These are phyloP conservation scores for Ochropacha duplaris DNA, from an alignment of 2,888 invertebrate genomes.

Conservation along the genomic window DNA sequence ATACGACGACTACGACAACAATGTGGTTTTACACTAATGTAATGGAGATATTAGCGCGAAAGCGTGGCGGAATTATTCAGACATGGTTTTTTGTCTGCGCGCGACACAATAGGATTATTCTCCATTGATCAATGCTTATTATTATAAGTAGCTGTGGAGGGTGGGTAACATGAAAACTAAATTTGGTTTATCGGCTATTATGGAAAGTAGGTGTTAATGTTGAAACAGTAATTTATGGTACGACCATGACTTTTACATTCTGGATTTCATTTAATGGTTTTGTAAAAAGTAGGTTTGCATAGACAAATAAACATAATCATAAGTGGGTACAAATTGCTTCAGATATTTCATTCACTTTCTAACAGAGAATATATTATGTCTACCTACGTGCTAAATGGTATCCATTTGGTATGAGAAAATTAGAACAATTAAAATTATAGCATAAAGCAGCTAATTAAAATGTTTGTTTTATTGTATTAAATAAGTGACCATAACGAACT, in stretches of 20 bases:
- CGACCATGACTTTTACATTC: slow-evolving; percentile 75
- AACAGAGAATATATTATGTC: too few relatives aligned
- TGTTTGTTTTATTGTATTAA: background rate
- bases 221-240: slow-evolving; percentile 73
- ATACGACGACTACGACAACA: slow-evolving; percentile 41
- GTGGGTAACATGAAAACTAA: slow-evolving; percentile 82
- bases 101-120: slow-evolving; percentile 81
- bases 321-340: background rate
- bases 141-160: slow-evolving; percentile 79
- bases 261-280: slow-evolving; percentile 53
- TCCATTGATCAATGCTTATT: slow-evolving; percentile 83
- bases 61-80: slow-evolving; percentile 79
- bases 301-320: background rate
- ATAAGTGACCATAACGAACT: background rate
- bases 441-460: background rate
- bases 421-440: too few relatives aligned
- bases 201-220: slow-evolving; percentile 83
- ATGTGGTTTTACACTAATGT: slow-evolving; percentile 69
- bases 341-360: background rate
- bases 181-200: slow-evolving; percentile 83
- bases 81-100: slow-evolving; percentile 79
- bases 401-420: too few relatives aligned
- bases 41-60: slow-evolving; percentile 80
- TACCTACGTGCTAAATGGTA: too few relatives aligned
- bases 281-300: background rate